These are phyloP conservation scores for Phanerotoma sp. DNA, from an alignment of 2,888 invertebrate genomes.

Conservation along the genomic window DNA sequence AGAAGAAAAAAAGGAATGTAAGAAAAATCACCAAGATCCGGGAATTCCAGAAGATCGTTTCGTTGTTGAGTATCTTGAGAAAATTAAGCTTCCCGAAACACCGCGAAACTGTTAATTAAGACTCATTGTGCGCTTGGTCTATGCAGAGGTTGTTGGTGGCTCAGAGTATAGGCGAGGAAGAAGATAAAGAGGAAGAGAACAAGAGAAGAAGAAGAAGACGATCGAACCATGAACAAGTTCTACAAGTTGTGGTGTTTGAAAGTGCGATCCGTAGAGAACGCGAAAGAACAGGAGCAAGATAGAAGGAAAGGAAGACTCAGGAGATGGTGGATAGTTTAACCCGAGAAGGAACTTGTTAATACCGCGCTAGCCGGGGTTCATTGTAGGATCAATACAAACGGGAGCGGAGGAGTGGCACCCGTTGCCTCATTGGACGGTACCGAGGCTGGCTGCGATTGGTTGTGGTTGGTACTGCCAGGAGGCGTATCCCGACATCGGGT, in stretches of 20 bases:
- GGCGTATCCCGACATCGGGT: conserved; percentile 45
- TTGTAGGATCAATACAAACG: conserved; percentile 56
- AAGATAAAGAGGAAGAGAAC: conserved; percentile 2
- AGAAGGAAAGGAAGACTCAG: conserved; percentile 9
- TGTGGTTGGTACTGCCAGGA: conserved; percentile 49
- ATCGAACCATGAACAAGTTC: not conserved
- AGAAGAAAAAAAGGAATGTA: not conserved
- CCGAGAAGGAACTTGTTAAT: conserved; percentile 50
- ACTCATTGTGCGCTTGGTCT: conserved; percentile 52
- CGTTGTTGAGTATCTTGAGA: conserved; percentile 25
- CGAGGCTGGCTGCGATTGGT: conserved; percentile 43
- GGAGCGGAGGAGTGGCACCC: conserved; percentile 54
- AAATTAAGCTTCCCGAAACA: conserved; percentile 56
- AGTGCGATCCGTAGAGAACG: not conserved
- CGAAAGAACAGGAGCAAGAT: conserved; percentile 5
- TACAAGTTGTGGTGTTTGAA: not conserved
- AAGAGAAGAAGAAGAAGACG: conserved; percentile 16
- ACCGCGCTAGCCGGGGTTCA: conserved; percentile 49
- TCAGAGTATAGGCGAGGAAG: conserved; percentile 13
- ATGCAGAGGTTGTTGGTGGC: conserved; percentile 26
- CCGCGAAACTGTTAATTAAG: conserved; percentile 57
- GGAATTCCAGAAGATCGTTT: conserved; percentile 9
- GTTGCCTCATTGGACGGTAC: conserved; percentile 51
- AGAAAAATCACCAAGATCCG: conserved; percentile 11
- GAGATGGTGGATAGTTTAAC: conserved; percentile 40